phyloP scores from a whole-genome alignment of 2,113 vertebrate genomes.

The Platysternon megacephalum region DNA sequence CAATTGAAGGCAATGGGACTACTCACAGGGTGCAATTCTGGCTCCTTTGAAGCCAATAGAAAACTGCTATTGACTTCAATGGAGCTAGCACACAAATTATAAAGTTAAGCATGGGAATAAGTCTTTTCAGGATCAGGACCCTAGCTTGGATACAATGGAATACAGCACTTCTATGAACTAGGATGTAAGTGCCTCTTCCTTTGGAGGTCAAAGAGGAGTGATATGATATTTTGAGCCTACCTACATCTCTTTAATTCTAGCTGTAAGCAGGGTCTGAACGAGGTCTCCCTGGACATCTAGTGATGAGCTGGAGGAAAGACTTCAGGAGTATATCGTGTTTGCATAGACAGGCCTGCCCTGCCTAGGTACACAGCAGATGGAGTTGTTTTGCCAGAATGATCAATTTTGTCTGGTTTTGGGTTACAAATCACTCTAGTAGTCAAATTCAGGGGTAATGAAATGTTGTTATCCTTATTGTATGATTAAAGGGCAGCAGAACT shows the following conservation, averaged over 20 bases:
- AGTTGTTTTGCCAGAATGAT: neutral
- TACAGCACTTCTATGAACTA: neutral
- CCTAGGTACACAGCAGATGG: neutral
- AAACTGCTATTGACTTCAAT: neutral
- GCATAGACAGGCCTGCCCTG: neutral
- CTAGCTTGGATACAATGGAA: neutral
- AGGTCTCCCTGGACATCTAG: neutral
- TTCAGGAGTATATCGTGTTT: neutral
- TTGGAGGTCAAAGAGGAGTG: neutral
- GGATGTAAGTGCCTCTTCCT: neutral
- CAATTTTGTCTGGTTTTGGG: neutral
- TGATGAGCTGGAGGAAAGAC: neutral
- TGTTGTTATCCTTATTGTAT: neutral
- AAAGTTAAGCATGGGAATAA: neutral
- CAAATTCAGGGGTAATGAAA: neutral
- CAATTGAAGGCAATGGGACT: neutral
- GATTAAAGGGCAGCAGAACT: neutral
- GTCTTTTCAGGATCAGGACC: neutral
- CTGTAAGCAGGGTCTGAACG: neutral
- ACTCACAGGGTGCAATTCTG: neutral
- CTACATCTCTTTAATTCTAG: neutral
- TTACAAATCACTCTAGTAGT: neutral
- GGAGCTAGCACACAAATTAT: neutral
- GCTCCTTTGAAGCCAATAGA: neutral
- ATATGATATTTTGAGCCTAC: neutral